Base-by-base conservation (phyloP, 2,113 vertebrate genomes). In the human region DNA sequence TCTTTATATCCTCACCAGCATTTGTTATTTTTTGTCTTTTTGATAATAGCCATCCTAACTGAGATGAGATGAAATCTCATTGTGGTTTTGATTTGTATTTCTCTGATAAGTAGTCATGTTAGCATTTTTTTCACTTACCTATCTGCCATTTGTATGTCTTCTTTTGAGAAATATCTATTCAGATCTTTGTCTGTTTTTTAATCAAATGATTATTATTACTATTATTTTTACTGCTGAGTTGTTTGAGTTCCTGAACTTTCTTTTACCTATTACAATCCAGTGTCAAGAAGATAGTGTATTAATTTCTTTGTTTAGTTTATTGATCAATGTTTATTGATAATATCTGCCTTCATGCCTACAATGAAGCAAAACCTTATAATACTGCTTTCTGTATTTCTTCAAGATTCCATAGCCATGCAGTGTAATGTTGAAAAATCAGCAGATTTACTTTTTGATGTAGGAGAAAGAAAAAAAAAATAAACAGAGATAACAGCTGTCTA, bases 261-360 rank as follows among this genome's bases (percentile, higher is more conserved):
- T 89, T 92, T 95, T 4, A 82, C 16, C 50, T 81, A 0, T 84
- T 84, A 22, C 55, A 93, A 91, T 76, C 17, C 27, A 81, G 35
- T 64, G 27, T 76, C 43, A 22, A 48, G 0, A 94, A 61, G 45
- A 64, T 52, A 38, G 12, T 61, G 50, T 81, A 73, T 90, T 81
- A 20, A 40, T 48, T 22, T 88, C 32, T 93, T 81, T 55, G 52
- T 90, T 85, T 93, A 16, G 12, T 55, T 78, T 30, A 50, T 76
- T 90, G 86, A 59, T 87, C 22, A 45, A 20, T 64, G 8, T 81
- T 59, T 90, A 89, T 89, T 92, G 72, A 23, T 97, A 48, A 75
- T 66, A 59, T 48, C 43, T 12, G 38, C 32, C 30, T 84, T 92
- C 32, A 59, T 78, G 23, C 14, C 17, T 10, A 38, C 25, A 82